phyloP scores from a whole-genome alignment of 2,113 vertebrate species.

The Meriones unguiculatus region DNA sequence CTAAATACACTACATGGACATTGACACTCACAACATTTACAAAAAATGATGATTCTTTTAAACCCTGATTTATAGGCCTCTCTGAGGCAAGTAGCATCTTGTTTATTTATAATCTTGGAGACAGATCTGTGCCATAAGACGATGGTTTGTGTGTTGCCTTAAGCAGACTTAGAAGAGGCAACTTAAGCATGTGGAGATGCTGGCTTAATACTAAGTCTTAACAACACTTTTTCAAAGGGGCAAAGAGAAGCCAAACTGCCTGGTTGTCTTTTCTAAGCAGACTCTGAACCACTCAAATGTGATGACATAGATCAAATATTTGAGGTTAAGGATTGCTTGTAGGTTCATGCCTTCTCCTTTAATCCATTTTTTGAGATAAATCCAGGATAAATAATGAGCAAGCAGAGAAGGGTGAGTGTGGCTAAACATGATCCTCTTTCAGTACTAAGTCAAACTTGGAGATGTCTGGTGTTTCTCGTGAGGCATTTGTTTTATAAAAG shows the following conservation, averaged over 20 bases:
- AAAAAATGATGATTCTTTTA: neutral
- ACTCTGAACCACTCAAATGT: constrained; percentile 68
- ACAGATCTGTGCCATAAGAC: neutral
- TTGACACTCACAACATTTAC: constrained; percentile 48
- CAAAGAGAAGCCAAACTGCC: constrained; percentile 45
- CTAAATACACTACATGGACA: neutral
- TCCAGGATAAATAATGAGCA: constrained; percentile 76
- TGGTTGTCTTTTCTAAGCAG: constrained; percentile 63
- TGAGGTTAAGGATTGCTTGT: constrained; percentile 78
- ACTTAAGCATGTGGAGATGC: neutral
- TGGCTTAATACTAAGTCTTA: neutral
- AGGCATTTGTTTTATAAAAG: constrained; percentile 62
- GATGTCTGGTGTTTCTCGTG: constrained; percentile 62
- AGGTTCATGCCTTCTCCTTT: constrained; percentile 66
- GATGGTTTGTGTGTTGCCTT: neutral
- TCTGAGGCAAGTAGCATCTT: constrained; percentile 26
- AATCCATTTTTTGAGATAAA: constrained; percentile 71
- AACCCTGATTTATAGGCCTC: neutral
- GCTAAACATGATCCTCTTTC: constrained; percentile 53
- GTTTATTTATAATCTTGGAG: constrained; percentile 44
- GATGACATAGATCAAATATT: constrained; percentile 80
- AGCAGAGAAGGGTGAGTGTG: constrained; percentile 46
- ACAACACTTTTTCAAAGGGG: constrained; percentile 31
- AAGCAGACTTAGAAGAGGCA: neutral
- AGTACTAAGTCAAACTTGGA: constrained; percentile 65